Base-by-base conservation (phyloP, 1,140 invertebrate species). In the Rhopalosiphum maidis region DNA sequence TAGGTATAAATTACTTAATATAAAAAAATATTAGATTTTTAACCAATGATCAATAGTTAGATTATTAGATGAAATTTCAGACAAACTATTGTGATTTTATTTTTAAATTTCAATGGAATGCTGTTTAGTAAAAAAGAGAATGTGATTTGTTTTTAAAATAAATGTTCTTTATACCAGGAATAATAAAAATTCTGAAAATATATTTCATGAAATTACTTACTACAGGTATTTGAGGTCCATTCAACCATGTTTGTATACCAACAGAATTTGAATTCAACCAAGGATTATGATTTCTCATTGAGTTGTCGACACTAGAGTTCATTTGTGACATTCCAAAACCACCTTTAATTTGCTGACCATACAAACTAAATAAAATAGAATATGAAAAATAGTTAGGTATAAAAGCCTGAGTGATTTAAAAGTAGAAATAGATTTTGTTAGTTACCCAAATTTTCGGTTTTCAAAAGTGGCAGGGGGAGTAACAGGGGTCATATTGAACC, bases 241-340 rank as follows among this genome's bases (percentile, higher is more conserved):
- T 93, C n/a, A 93, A 86, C 91, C 91, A 93, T n/a, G 91, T 93
- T 41, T 93, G 91, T 86, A 93, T 86, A 41, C 91, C 91, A 41
- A 93, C 91, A 30, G 91, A 93, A 85, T 93, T 93, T 86, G 91
- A 55, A 43, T 82, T 43, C 25, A 93, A 83, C 91, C 91, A 93
- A 41, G 91, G 91, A 43, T 93, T 93, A 85, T 91, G 90, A 51
- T 93, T 82, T 54, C 35, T 85, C 82, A 93, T 93, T 30, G 91
- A 93, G 25, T 86, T 93, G 60, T 93, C 91, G 30, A 93, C 46
- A 55, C 82, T 86, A 60, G 91, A 43, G 35, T 93, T 93, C 91
- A 93, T 93, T 86, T 93, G 91, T 9, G 91, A 93, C 91, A 93
- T 93, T 85, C 91, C 91, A 93, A 93, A 93, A 85, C 91, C 91